phyloP scores from a whole-genome alignment of 2,797 vertebrate species.

The Diplodus sargus region DNA sequence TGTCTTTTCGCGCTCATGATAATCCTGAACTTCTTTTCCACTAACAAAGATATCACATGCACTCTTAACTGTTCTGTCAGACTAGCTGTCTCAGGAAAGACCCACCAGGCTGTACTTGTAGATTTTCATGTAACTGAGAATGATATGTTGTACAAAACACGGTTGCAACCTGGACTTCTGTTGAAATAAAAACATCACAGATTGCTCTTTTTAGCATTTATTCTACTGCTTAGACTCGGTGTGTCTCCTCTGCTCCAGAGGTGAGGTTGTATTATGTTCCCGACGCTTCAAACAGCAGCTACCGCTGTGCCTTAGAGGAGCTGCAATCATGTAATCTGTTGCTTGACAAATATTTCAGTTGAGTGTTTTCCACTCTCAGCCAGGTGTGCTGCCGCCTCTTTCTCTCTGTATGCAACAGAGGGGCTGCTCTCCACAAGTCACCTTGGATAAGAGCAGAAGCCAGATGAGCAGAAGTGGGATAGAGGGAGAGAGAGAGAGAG shows the following conservation, averaged over 20 bases:
- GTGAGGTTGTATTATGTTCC: constrained; percentile 39
- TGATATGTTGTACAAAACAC: neutral
- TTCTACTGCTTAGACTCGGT: constrained; percentile 22
- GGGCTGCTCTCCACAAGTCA: constrained; percentile 56
- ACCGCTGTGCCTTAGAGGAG: constrained; percentile 45
- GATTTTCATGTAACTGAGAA: neutral
- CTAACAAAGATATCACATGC: neutral
- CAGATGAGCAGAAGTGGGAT: constrained; percentile 46
- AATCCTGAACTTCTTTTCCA: neutral
- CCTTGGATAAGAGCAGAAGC: constrained; percentile 62
- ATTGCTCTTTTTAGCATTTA: constrained; percentile 30
- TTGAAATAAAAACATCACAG: constrained; percentile 8
- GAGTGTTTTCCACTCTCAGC: constrained; percentile 49
- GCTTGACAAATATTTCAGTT: constrained; percentile 66
- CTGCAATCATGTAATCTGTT: constrained; percentile 60
- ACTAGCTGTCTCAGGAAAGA: too few relatives aligned
- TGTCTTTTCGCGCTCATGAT: neutral
- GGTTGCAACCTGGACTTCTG: neutral
- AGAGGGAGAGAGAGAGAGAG: constrained; percentile 6
- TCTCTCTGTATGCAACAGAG: constrained; percentile 58
- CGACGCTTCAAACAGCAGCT: constrained; percentile 48
- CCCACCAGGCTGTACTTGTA: neutral
- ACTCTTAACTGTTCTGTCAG: neutral
- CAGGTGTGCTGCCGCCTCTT: constrained; percentile 54
- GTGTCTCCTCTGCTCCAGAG: constrained; percentile 23